phyloP scores from a whole-genome alignment of 2,888 invertebrate species.

The Stratiomys singularior region DNA sequence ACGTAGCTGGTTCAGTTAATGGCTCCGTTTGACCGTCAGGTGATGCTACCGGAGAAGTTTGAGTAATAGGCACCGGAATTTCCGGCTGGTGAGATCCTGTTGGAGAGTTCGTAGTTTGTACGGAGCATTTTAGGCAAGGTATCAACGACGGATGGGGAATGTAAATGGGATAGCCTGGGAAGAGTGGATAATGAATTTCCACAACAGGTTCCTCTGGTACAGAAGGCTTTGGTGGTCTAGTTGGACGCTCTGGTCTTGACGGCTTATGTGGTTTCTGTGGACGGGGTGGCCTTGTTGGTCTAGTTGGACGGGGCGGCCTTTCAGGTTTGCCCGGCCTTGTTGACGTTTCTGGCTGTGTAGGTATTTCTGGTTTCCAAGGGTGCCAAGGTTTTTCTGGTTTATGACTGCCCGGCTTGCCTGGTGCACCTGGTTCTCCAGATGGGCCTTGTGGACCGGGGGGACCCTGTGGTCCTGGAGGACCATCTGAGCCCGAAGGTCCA shows the following conservation, averaged over 20 bases:
- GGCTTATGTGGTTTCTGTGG: neutral
- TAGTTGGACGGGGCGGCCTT: neutral
- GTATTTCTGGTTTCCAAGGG: neutral
- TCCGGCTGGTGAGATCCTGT: neutral
- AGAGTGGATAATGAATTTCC: slow-evolving; percentile 19
- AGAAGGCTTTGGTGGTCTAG: neutral
- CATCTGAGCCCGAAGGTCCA: neutral
- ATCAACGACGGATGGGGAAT: neutral
- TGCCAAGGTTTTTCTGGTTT: neutral
- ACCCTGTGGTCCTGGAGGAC: slow-evolving; percentile 10
- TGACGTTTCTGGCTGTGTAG: neutral
- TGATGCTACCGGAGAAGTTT: neutral
- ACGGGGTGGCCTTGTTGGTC: neutral
- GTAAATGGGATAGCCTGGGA: slow-evolving; percentile 25
- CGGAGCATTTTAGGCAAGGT: neutral
- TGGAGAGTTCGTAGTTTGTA: neutral
- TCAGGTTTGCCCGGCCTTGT: neutral
- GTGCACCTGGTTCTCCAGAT: neutral
- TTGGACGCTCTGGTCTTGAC: neutral
- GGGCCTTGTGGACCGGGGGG: neutral
- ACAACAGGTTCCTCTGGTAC: neutral
- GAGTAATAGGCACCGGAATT: neutral
- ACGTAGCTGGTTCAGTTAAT: neutral
- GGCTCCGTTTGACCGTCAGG: neutral
- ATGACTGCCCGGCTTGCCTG: slow-evolving; percentile 7